These are phyloP conservation scores for Brenthis hecate DNA, from an alignment of 2,888 invertebrate genomes.

Conservation along the genomic window DNA sequence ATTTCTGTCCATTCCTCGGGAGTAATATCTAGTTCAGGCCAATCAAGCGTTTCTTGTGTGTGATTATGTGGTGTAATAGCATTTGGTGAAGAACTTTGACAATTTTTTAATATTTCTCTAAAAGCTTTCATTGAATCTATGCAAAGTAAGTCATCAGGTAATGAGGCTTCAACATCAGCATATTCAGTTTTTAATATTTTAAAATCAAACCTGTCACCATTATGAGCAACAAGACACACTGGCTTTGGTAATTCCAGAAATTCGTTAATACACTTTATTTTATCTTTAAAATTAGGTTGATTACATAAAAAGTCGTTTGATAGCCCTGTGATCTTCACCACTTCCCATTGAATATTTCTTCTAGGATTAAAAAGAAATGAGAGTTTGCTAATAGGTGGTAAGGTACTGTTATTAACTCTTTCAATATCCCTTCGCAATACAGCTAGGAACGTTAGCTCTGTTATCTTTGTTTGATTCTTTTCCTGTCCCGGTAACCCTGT, in stretches of 20 bases:
- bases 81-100: not conserved
- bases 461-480: slow-evolving; percentile 82
- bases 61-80: not conserved
- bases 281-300: slow-evolving; percentile 83
- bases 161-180: slow-evolving; percentile 64
- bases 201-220: slow-evolving; percentile 88
- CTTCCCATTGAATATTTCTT: slow-evolving; percentile 72
- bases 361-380: slow-evolving; percentile 87
- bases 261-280: slow-evolving; percentile 79
- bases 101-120: slow-evolving; percentile 58
- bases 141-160: slow-evolving; percentile 83
- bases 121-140: slow-evolving; percentile 86
- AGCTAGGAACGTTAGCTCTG: slow-evolving; percentile 86
- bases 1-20: slow-evolving; percentile 34
- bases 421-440: slow-evolving; percentile 79
- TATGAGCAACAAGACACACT: slow-evolving; percentile 91
- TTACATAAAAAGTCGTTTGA: slow-evolving; percentile 85
- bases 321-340: slow-evolving; percentile 81
- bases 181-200: slow-evolving; percentile 86
- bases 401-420: slow-evolving; percentile 47
- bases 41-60: slow-evolving; percentile 4
- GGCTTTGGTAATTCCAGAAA: slow-evolving; percentile 87
- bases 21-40: slow-evolving; percentile 31
- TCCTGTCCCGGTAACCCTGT: slow-evolving; percentile 85
- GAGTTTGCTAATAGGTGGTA: slow-evolving; percentile 87